Evolutionary conservation across 23 tunicate species (phyloP).

Genomic region (Phallusia fumigata): DNA sequence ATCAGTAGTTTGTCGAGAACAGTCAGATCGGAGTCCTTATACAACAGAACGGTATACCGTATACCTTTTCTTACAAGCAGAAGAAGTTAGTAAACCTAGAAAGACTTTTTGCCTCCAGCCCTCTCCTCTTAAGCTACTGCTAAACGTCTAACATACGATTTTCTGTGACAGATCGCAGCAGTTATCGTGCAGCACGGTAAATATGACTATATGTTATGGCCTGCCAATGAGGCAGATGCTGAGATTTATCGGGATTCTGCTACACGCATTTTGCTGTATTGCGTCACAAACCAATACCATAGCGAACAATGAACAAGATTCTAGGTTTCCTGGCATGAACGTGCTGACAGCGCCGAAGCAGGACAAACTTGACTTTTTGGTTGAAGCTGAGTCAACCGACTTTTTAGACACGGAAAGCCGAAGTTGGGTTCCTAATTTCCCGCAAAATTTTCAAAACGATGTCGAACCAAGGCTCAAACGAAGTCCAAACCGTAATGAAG

Average conservation of each 20-base stretch:
- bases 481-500: background rate
- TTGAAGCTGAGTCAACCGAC: background rate
- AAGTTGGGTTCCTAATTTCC: background rate
- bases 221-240: conserved; percentile 4
- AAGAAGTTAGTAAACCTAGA: too few relatives aligned
- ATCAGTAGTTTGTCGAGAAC: too few relatives aligned
- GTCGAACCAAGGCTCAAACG: background rate
- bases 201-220: background rate
- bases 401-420: background rate
- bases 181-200: background rate
- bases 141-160: too few relatives aligned
- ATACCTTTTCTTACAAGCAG: too few relatives aligned
- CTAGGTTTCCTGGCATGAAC: background rate
- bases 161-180: too few relatives aligned
- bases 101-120: too few relatives aligned
- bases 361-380: background rate
- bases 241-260: background rate
- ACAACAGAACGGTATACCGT: too few relatives aligned
- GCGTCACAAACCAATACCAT: background rate
- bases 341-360: background rate
- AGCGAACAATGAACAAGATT: background rate
- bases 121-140: too few relatives aligned
- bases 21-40: too few relatives aligned
- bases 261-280: background rate
- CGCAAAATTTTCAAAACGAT: background rate